Percentiles rank a stretch among this genome's conserved stretches.
These are phyloP conservation scores for Anastrepha ludens DNA, from an alignment of 1,140 invertebrate species.

Conservation along the genomic window DNA sequence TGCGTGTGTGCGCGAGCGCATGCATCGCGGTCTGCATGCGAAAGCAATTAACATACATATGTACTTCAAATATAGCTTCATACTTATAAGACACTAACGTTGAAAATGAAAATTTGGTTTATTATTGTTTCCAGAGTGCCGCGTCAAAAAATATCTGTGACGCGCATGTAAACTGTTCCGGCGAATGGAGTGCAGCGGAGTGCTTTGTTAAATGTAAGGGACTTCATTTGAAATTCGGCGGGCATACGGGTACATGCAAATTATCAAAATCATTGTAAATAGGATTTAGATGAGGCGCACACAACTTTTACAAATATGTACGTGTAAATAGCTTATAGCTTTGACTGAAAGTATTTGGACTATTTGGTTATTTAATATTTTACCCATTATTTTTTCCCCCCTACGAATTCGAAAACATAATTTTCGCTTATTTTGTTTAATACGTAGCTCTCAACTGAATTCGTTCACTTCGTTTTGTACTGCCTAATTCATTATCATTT, in stretches of 20 bases:
- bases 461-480: too few relatives aligned
- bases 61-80: constrained; percentile 30
- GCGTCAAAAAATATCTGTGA: constrained; percentile 73
- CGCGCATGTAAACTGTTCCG: constrained; percentile 60
- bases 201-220: not conserved
- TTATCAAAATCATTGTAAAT: not conserved
- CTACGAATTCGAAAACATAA: too few relatives aligned
- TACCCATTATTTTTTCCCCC: too few relatives aligned
- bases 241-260: not conserved
- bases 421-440: too few relatives aligned
- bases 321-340: constrained; percentile 14
- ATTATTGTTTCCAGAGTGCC: constrained; percentile 68
- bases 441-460: too few relatives aligned
- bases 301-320: not conserved
- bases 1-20: constrained; percentile 60
- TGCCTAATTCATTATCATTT: too few relatives aligned
- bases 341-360: constrained; percentile 42
- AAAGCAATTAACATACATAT: constrained; percentile 48
- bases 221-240: too few relatives aligned
- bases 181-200: not conserved
- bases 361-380: constrained; percentile 17
- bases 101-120: not conserved
- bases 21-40: constrained; percentile 6
- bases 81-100: constrained; percentile 31
- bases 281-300: constrained; percentile 23